phyloP scores from a whole-genome alignment of 2,888 invertebrate genomes.

The Euzophera pinguis region DNA sequence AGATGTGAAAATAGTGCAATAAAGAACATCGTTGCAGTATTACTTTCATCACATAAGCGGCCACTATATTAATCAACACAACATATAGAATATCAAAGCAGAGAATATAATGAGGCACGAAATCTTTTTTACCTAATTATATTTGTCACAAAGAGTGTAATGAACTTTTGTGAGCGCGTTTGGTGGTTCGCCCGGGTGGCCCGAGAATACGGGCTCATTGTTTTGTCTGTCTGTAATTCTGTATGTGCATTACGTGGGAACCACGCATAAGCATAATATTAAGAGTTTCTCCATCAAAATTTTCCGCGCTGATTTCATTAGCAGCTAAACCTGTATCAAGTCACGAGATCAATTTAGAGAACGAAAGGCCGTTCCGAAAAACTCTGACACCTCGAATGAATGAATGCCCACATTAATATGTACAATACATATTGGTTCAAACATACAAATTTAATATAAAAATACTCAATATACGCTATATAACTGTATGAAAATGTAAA shows the following conservation, averaged over 20 bases:
- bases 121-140: conserved; percentile 10
- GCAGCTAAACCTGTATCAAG: no score
- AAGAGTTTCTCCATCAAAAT: not conserved
- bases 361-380: no score
- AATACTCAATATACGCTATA: no score
- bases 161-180: conserved; percentile 39
- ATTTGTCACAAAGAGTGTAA: conserved; percentile 36
- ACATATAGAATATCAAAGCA: conserved; percentile 1
- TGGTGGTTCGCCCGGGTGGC: conserved; percentile 54
- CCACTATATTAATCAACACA: not conserved
- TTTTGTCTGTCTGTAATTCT: conserved; percentile 50
- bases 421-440: no score
- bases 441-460: no score
- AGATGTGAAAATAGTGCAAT: no score
- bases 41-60: no score
- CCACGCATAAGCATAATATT: conserved; percentile 23
- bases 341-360: no score
- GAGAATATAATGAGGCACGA: conserved; percentile 1
- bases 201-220: conserved; percentile 70
- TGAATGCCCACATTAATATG: no score
- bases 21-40: no score
- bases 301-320: not conserved
- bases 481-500: not conserved
- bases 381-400: no score
- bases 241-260: conserved; percentile 61